Evolutionary conservation across 2,888 invertebrate species (phyloP).

Genomic region (Ophonus ardosiacus): DNA sequence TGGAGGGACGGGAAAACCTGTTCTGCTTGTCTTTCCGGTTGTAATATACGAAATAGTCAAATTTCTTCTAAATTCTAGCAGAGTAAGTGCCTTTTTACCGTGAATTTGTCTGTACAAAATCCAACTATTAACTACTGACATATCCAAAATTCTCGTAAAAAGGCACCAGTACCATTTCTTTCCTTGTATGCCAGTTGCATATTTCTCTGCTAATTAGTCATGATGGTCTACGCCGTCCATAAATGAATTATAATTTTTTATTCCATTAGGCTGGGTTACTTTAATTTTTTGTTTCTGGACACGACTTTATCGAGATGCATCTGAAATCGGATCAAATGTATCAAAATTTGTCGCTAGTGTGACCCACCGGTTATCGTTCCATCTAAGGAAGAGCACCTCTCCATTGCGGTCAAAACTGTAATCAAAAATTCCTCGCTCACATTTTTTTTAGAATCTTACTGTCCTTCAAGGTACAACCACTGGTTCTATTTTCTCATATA

Average conservation of each 20-base stretch:
- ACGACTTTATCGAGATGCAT: background rate
- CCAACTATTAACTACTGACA: background rate
- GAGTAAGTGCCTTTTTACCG: background rate
- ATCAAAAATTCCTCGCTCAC: background rate
- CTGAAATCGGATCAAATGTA: background rate
- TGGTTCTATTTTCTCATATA: background rate
- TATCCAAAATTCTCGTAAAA: slow-evolving; percentile 20
- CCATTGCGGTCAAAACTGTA: slow-evolving; percentile 4
- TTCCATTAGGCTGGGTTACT: slow-evolving; percentile 7
- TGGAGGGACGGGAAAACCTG: background rate
- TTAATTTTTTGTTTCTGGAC: slow-evolving; percentile 1
- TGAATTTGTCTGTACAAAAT: slow-evolving; percentile 6
- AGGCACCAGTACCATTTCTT: slow-evolving; percentile 19
- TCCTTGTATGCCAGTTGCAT: background rate
- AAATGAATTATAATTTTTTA: slow-evolving; percentile 1
- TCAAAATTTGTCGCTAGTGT: slow-evolving; percentile 3
- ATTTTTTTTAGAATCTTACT: slow-evolving; percentile 7
- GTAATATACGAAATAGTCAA: background rate
- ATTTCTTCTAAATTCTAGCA: background rate
- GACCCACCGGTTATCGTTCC: slow-evolving; percentile 11
- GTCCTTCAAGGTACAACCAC: slow-evolving; percentile 11
- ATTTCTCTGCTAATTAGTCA: slow-evolving; percentile 10
- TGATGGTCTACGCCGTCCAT: slow-evolving; percentile 21
- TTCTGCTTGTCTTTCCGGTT: background rate
- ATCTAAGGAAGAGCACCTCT: slow-evolving; percentile 1